These are phyloP conservation scores for Latrodectus hesperus DNA, from an alignment of 2,888 invertebrate genomes.

Conservation along the genomic window DNA sequence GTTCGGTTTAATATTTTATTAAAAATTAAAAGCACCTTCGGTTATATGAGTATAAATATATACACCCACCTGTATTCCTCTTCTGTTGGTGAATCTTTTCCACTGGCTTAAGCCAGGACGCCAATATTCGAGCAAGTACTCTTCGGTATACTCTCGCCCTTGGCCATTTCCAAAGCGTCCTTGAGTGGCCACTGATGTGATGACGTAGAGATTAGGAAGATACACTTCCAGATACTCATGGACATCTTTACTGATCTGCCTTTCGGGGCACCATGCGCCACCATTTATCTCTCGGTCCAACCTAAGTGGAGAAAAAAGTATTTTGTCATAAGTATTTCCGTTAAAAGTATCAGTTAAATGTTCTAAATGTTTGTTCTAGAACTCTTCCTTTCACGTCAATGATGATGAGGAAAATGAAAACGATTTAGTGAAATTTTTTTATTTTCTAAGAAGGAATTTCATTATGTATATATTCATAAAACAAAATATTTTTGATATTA, in stretches of 20 bases:
- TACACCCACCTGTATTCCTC: slow-evolving; percentile 49
- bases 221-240: slow-evolving; percentile 90
- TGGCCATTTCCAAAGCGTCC: slow-evolving; percentile 94
- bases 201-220: slow-evolving; percentile 85
- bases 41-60: no score
- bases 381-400: no score
- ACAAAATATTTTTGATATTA: no score
- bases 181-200: slow-evolving; percentile 90
- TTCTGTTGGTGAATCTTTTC: slow-evolving; percentile 42
- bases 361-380: no score
- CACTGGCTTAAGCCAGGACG: slow-evolving; percentile 58
- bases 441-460: no score
- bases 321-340: background rate
- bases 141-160: slow-evolving; percentile 90
- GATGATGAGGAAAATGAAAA: no score
- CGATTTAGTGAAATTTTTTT: no score
- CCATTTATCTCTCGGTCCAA: slow-evolving; percentile 87
- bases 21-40: no score
- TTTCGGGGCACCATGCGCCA: slow-evolving; percentile 95
- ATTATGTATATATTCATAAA: no score
- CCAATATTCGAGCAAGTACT: slow-evolving; percentile 87
- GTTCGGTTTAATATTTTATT: no score
- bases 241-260: slow-evolving; percentile 81
- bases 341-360: no score
- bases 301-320: slow-evolving; percentile 77